Percentiles rank a stretch among this genome's conserved stretches.
Evolutionary conservation across 2,888 invertebrate genomes (phyloP).

Genomic region (Exephanes ischioxanthus): DNA sequence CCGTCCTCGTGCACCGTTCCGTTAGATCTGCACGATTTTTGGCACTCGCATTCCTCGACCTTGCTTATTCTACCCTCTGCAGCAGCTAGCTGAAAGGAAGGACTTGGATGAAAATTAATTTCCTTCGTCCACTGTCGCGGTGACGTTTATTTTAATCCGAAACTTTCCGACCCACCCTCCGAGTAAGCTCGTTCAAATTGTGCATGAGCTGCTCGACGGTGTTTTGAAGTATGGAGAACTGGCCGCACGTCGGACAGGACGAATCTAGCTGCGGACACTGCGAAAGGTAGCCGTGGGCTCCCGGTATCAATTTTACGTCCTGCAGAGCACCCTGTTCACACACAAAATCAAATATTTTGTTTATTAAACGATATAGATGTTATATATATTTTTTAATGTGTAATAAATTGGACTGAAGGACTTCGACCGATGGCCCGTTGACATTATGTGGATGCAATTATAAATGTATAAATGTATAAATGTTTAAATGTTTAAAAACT

Average conservation of each 20-base stretch:
- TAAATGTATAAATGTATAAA: no score
- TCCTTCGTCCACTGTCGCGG: neutral
- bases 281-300: slow-evolving; percentile 93
- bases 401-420: neutral
- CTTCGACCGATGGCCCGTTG: no score
- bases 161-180: slow-evolving; percentile 89
- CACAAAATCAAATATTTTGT: slow-evolving; percentile 61
- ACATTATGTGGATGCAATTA: no score
- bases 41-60: slow-evolving; percentile 96
- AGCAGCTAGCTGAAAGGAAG: slow-evolving; percentile 90
- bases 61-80: slow-evolving; percentile 92
- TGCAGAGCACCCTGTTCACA: slow-evolving; percentile 92
- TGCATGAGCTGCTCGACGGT: slow-evolving; percentile 93
- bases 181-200: slow-evolving; percentile 93
- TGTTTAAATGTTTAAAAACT: no score
- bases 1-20: slow-evolving; percentile 93
- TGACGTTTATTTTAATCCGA: neutral
- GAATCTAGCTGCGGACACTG: slow-evolving; percentile 95
- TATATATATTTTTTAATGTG: no score
- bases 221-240: slow-evolving; percentile 93
- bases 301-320: slow-evolving; percentile 94
- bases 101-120: slow-evolving; percentile 75
- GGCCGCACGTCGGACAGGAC: slow-evolving; percentile 96
- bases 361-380: no score
- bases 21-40: slow-evolving; percentile 94